Percentiles rank a stretch among this genome's conserved stretches.
These are phyloP conservation scores for Archilochus colubris DNA, from an alignment of 2,113 vertebrate genomes.

Conservation along the genomic window DNA sequence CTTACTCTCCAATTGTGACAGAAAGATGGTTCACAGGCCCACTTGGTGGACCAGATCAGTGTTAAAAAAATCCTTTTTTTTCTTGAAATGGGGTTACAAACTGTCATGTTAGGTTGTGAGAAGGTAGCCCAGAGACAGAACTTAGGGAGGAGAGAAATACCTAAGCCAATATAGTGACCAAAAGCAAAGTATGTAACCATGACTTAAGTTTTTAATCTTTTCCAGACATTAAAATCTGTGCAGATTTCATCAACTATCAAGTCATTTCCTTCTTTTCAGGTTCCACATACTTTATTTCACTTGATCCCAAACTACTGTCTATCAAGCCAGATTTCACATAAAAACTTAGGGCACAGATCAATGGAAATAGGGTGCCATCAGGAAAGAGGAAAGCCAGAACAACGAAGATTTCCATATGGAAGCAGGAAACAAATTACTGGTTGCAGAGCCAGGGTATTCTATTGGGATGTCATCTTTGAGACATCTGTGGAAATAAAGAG, in stretches of 20 bases:
- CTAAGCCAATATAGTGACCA: not conserved
- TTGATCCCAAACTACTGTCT: not conserved
- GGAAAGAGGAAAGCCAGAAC: not conserved
- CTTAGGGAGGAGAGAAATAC: not conserved
- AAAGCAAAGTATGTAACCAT: not conserved
- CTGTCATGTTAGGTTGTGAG: not conserved
- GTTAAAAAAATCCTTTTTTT: not conserved
- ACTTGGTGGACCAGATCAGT: not conserved
- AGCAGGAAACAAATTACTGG: not conserved
- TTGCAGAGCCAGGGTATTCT: not conserved
- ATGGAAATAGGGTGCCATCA: not conserved
- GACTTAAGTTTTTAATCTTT: not conserved
- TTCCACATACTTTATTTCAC: constrained; percentile 29
- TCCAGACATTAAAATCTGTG: not conserved
- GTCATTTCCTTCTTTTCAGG: not conserved
- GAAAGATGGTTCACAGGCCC: not conserved
- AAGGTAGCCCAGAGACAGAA: not conserved
- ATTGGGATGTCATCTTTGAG: not conserved
- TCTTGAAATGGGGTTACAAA: not conserved
- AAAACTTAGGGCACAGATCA: not conserved
- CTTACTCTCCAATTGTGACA: not conserved
- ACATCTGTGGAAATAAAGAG: not conserved
- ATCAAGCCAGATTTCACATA: not conserved
- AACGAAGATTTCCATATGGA: not conserved
- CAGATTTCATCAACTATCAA: not conserved